Evolutionary conservation across 2,888 invertebrate genomes (phyloP), one percentile per base, ranked within the genome.

Genomic region (Melikaiella ostensackeni): DNA sequence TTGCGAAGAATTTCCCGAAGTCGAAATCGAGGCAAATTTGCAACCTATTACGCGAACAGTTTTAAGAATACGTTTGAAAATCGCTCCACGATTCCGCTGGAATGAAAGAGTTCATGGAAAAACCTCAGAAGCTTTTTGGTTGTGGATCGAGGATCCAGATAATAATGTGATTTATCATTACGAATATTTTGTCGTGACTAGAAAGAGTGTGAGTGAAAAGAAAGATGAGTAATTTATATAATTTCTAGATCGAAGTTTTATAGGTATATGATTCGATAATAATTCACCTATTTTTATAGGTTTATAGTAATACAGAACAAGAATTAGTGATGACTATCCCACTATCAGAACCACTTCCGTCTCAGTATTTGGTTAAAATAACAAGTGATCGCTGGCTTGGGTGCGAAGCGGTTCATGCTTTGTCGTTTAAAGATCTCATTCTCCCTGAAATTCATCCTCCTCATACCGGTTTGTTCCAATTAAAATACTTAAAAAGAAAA

Each of bases 111-210:
- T 98, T 66, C 98, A 99, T 89, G 97, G 98, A 0, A 96, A 96
- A 91, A 95, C 95, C 0, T 94, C 96, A 0, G 98, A 99, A 91
- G 95, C 97, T 0, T 99, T 98, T 92, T 99, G 98, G 97, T 94
- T 99, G 79, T 99, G 99, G 98, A 96, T 99, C 42, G 99, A 99
- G 91, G 99, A 99, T 92, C 97, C 98, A 0, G 97, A 97, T 59
- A 96, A 95, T 74, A 98, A 99, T 89, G 95, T 95, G 84, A 98
- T 99, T 91, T 98, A 99, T 91, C 99, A 99, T 91, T 96, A 97
- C 76, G 99, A 99, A 91, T 96, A 97, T 87, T 97, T 99, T 90
- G 94, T 96, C 27, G 92, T 98, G 42, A 95, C 95, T 55, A 96
- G 95, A 89, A 96, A 95, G 92, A 96, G 96, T 93, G 96, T 95